Base-by-base conservation (phyloP, 2,113 vertebrate genomes). In the Sebastes schlegelii region DNA sequence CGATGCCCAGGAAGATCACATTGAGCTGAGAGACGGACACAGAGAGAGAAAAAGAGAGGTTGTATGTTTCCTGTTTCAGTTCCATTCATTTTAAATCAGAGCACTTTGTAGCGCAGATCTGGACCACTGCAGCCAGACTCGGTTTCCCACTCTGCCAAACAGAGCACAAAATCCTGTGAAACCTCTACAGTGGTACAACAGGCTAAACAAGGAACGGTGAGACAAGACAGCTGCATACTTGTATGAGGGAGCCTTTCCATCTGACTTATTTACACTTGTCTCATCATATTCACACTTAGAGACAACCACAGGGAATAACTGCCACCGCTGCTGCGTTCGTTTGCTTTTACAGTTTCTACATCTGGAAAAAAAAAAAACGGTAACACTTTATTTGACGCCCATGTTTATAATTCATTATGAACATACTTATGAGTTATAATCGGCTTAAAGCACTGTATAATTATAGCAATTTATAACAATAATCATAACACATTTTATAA, bases 1-100 rank as follows among this genome's bases (percentile, higher is more conserved):
- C 98, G 74, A 99, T 99, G 91, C 97, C 98, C 82, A 99, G 96
- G 95, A 99, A 99, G 92, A 99, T 99, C 86, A 99, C 97, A 74
- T 99, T 99, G 87, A 99, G 97, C 98, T 99, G 61, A 94, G 75
- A 51, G 46, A 70, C 16, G 34, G 71, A 73, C 0, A 65, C 9
- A 13, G 58, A 94, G 75, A 61, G 43, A 74, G 10, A 8, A 71
- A 34, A 42, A n/a, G 43, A 64, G 21, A 66, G 60, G 66, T 17
- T 46, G 78, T 58, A 49, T 79, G 80, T 86, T 78, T 86, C 45
- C 65, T 67, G 72, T 80, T 85, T 80, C 68, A 75, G 4, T 75
- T 70, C 70, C 72, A 85, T 91, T 88, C 86, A 92, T 93, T 93
- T 94, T 89, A 85, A 91, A 92, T 89, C 85, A 79, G 74, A 77